Base-by-base conservation (phyloP, 2,113 vertebrate genomes). In the Semicossyphus pulcher region DNA sequence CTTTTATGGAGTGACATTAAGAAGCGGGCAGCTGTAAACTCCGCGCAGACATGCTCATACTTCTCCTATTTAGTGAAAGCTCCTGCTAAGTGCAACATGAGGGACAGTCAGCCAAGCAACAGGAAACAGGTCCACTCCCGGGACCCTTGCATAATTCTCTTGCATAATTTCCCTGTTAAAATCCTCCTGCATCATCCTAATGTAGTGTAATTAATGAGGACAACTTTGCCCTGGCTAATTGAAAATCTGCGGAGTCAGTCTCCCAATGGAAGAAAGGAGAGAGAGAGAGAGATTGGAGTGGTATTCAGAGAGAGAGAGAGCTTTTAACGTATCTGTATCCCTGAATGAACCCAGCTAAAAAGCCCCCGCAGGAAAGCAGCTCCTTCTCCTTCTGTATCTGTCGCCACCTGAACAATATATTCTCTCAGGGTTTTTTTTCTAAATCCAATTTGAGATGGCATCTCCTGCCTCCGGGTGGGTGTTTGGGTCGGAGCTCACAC, bases 221-320 rank as follows among this genome's bases (percentile, higher is more conserved):
- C 63, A 80, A 68, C 84, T 83, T 87, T 79, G 72, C 70, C 63
- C 59, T 9, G 23, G 82, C 64, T 87, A 78, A 88, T 72, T 86
- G 80, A 85, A 87, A 88, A 87, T 82, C 54, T 87, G 81, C 85
- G 74, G 72, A 86, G 82, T 85, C 85, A 85, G 63, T 62, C 65
- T 83, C 73, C 68, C 81, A 25, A 9, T 48, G 82, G 76, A 76
- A 69, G 51, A 10, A 11, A 25, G 45, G 18, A 5, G 20, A 45
- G 32, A 10, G 11, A 32, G 11, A 54, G 29, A 0, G 4, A 15
- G 31, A 52, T 66, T 0, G 39, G n/a, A 14, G 26, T n/a, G n/a
- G n/a, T n/a, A n/a, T n/a, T n/a, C n/a, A 23, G 2, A 7, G 7
- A 42, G 29, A 61, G 61, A 15, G 28, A 47, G 61, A 23, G 63